Evolutionary conservation across 2,113 vertebrate species (phyloP), one percentile per base, ranked within the genome.

Genomic region (Chloropsis hardwickii): DNA sequence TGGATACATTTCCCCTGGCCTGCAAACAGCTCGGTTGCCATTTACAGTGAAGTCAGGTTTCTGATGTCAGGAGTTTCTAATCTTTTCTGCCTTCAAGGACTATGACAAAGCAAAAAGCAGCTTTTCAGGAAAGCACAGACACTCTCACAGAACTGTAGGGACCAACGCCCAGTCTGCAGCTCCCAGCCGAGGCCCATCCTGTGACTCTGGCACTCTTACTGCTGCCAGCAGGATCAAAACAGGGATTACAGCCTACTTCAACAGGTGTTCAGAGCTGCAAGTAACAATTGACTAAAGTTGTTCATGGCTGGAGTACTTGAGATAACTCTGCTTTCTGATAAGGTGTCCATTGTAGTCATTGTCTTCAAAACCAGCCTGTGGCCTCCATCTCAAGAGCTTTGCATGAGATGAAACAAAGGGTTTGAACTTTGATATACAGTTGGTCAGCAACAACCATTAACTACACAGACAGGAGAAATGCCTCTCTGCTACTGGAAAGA

Each of bases 141-240:
- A 1, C 13, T 67, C 53, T 14, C 13, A 8, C 18, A 88, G 50
- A 64, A 14, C 53, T 2, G 40, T 8, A 58, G 56, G 18, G 51
- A 74, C 58, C 35, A 29, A 61, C 0, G 0, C 16, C 19, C 60
- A 78, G 35, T 18, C 24, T 0, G 7, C 20, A 44, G 40, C 24
- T 77, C 60, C 66, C 40, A 17, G 23, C 14, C 2, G 0, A 48
- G 20, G 33, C 14, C 12, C 8, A 33, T 8, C 22, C 18, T 2
- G 3, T 1, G 20, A 23, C 60, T 28, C 31, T 7, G 25, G 45
- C 45, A 40, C 39, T 11, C 40, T 1, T 27, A 27, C 1, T 28
- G 48, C 67, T 40, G 60, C 58, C 77, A 78, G 37, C 19, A 31
- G 33, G 53, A 51, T 5, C 4, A 11, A 35, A 27, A n/a, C 10